Evolutionary conservation across 2,113 vertebrate species (phyloP).

Genomic region (Elephas maximus): DNA sequence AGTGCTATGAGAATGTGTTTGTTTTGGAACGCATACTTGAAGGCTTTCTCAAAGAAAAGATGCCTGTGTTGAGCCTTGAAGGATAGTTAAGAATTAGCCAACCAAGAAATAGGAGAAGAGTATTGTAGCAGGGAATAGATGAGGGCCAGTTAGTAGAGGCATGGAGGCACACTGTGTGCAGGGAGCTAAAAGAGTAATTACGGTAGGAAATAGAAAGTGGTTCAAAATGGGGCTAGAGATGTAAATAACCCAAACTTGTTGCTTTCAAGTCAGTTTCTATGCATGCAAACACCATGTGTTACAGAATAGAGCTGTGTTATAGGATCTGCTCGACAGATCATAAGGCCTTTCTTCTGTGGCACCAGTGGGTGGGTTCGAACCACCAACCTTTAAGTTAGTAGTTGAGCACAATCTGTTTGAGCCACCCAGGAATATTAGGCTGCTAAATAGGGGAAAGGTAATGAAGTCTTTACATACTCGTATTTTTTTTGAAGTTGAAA

Average conservation of each 20-base stretch:
- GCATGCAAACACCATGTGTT: no score
- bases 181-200: background rate
- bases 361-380: no score
- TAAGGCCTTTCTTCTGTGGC: no score
- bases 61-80: background rate
- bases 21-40: background rate
- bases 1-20: background rate
- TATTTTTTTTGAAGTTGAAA: conserved; percentile 23
- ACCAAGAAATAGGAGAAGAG: background rate
- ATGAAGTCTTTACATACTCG: background rate
- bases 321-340: no score
- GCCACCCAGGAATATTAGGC: no score
- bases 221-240: background rate
- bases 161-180: background rate
- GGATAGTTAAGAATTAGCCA: background rate
- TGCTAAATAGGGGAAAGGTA: background rate
- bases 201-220: background rate
- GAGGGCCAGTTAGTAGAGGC: background rate
- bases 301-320: no score
- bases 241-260: no score
- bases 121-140: background rate
- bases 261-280: no score
- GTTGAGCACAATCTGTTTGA: no score
- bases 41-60: background rate
- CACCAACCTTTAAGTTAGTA: no score